Percentiles rank a stretch among this genome's conserved stretches.
Evolutionary conservation across 1,140 invertebrate genomes (phyloP).

Genomic region (Ostrea denselamellosa): DNA sequence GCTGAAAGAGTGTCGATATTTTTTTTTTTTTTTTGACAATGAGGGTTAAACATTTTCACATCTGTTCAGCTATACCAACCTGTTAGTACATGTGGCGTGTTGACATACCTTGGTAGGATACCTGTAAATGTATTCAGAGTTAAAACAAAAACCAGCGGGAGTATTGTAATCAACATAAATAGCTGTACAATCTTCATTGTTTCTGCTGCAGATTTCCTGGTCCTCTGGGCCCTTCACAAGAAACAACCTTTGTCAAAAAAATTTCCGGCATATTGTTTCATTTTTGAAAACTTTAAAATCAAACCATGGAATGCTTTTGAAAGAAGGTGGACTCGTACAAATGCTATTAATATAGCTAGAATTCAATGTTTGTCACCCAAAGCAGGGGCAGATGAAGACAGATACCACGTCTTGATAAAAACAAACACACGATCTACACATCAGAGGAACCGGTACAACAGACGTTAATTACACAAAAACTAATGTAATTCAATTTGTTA

Average conservation of each 20-base stretch:
- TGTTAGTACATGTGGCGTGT: too few species aligned
- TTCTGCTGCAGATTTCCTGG: not conserved
- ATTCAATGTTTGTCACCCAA: not conserved
- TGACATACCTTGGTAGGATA: too few species aligned
- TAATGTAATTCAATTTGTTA: not conserved
- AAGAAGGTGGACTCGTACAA: not conserved
- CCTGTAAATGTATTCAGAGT: too few species aligned
- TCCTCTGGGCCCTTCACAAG: not conserved
- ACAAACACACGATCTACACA: not conserved
- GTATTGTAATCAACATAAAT: not conserved
- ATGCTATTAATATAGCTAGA: not conserved
- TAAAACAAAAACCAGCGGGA: not conserved
- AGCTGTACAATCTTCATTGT: not conserved
- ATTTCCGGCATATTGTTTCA: conserved; percentile 26
- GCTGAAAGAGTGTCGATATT: not conserved
- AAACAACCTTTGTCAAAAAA: not conserved
- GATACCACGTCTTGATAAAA: not conserved
- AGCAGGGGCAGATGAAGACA: not conserved
- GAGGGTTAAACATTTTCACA: not conserved
- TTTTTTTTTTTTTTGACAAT: not conserved
- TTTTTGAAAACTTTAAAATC: not conserved
- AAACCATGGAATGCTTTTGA: conserved; percentile 13
- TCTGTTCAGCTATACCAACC: not conserved
- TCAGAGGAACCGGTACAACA: not conserved
- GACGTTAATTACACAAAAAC: conserved; percentile 1